Evolutionary conservation across 2,888 invertebrate species (phyloP).

Genomic region (Stenurella melanura): DNA sequence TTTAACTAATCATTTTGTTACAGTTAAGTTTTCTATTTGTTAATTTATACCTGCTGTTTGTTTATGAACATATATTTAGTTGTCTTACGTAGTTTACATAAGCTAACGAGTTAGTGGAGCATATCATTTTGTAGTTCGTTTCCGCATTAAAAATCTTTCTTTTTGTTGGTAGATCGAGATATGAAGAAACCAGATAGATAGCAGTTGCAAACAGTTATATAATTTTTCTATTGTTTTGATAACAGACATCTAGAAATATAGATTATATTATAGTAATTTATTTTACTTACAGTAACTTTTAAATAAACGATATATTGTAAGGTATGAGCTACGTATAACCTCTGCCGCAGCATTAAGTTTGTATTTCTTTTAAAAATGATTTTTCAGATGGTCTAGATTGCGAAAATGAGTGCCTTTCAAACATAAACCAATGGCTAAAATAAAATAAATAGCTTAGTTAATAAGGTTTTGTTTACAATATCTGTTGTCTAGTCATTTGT

Average conservation of each 20-base stretch:
- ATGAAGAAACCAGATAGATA: conserved; percentile 9
- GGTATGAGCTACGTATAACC: too few relatives aligned
- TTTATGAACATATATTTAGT: neutral
- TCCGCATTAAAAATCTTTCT: conserved; percentile 14
- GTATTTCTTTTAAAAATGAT: too few relatives aligned
- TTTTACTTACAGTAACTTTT: neutral
- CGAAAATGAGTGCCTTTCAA: too few relatives aligned
- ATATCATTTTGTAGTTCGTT: conserved; percentile 2
- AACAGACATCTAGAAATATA: too few relatives aligned
- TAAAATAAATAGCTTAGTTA: too few relatives aligned
- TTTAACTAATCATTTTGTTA: neutral
- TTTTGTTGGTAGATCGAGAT: conserved; percentile 20
- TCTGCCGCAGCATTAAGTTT: too few relatives aligned
- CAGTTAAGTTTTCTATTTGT: neutral
- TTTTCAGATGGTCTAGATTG: too few relatives aligned
- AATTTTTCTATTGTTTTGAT: conserved; percentile 11
- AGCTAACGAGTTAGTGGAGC: conserved; percentile 10
- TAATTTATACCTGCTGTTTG: neutral
- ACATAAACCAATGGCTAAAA: too few relatives aligned
- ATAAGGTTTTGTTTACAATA: too few relatives aligned
- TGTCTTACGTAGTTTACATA: neutral
- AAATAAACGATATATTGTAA: neutral
- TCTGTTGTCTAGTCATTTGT: too few relatives aligned
- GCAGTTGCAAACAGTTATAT: neutral
- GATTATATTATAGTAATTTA: neutral